Evolutionary conservation across 2,113 vertebrate species (phyloP).

Genomic region (Melospiza georgiana): DNA sequence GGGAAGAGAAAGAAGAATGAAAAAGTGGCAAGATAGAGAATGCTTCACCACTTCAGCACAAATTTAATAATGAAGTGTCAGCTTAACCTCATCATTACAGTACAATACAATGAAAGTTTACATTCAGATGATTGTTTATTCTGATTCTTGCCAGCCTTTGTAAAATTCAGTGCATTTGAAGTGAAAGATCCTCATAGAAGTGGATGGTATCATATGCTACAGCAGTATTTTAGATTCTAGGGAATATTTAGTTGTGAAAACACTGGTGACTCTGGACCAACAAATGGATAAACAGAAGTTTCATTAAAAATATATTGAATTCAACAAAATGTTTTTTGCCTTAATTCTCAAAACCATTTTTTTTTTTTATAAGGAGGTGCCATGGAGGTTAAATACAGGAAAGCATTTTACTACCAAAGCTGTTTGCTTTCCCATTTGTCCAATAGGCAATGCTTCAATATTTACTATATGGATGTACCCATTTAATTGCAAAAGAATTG

Average conservation of each 20-base stretch:
- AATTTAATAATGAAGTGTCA: not conserved
- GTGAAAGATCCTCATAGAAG: not conserved
- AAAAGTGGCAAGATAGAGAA: not conserved
- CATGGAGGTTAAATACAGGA: not conserved
- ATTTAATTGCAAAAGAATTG: not conserved
- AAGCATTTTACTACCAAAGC: not conserved
- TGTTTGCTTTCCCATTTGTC: not conserved
- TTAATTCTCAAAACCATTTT: not conserved
- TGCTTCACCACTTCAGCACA: not conserved
- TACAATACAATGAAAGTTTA: not conserved
- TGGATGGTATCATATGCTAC: not conserved
- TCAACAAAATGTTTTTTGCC: not conserved
- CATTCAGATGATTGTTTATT: not conserved
- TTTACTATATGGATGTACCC: not conserved
- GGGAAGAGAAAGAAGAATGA: not conserved
- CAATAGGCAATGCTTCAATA: not conserved
- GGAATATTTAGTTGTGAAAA: not conserved
- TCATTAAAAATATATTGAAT: not conserved
- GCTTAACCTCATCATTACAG: not conserved
- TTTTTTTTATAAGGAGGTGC: not conserved
- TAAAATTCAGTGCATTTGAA: not conserved
- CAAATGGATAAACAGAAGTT: not conserved
- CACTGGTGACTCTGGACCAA: not conserved
- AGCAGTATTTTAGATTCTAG: not conserved
- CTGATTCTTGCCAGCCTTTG: not conserved